phyloP scores from a whole-genome alignment of 2,797 vertebrate genomes.

The Arrhamphus sclerolepis region DNA sequence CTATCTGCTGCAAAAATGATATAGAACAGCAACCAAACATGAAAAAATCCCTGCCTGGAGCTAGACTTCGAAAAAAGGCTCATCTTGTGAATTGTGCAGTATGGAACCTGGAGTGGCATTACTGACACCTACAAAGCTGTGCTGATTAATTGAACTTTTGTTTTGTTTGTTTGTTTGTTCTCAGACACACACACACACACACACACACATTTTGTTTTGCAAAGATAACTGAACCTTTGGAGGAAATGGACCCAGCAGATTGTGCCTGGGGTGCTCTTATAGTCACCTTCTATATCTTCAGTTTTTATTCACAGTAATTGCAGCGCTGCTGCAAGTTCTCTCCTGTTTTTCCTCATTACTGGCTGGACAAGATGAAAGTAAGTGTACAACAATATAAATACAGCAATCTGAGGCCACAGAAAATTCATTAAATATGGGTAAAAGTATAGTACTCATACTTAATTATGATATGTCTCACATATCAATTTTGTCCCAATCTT shows the following conservation, averaged over 20 bases:
- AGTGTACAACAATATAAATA: conserved; percentile 23
- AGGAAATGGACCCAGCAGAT: conserved; percentile 23
- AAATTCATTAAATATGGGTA: conserved; percentile 9
- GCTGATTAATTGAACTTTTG: conserved; percentile 32
- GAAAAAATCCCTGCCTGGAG: conserved; percentile 21
- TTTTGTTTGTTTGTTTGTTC: conserved; percentile 20
- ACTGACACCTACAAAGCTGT: conserved; percentile 5
- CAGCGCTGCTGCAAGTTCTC: conserved; percentile 1
- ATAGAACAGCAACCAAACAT: conserved; percentile 41
- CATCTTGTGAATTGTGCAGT: conserved; percentile 39
- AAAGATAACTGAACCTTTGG: conserved; percentile 11
- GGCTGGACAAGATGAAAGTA: conserved; percentile 7
- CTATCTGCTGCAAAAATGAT: conserved; percentile 38
- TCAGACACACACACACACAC: no score
- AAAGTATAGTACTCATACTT: neutral
- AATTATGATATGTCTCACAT: neutral
- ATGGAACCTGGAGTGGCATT: conserved; percentile 26
- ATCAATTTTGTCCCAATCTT: neutral
- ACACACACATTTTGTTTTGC: conserved; percentile 20
- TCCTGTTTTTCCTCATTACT: conserved; percentile 19
- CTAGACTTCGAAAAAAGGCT: conserved; percentile 13
- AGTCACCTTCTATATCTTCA: neutral
- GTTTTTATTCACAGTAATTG: neutral
- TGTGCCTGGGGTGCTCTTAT: neutral
- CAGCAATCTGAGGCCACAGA: conserved; percentile 1